A percentile compares a stretch with the other conserved stretches of the same genome.
Conservation (phyloP, 2,888 invertebrate genomes). For the Cataglyphis rosenhaueri region DNA sequence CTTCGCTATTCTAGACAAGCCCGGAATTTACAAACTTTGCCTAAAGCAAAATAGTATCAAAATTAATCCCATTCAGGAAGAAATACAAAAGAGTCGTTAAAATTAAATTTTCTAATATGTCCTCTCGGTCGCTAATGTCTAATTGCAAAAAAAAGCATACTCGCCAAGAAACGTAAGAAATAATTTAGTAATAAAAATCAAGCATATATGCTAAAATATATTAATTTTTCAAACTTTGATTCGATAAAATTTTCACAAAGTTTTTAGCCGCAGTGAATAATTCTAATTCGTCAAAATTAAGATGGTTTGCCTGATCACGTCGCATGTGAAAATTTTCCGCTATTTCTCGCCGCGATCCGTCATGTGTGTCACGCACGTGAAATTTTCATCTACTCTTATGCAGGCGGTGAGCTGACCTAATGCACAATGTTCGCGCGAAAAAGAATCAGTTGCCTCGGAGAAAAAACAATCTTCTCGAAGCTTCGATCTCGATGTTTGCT, state of each 20-base stretch:
- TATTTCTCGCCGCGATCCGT: constrained; percentile 26
- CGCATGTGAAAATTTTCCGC: constrained; percentile 20
- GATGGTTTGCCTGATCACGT: constrained; percentile 20
- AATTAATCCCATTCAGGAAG: not conserved
- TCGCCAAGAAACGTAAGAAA: not conserved
- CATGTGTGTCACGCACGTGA: constrained; percentile 46
- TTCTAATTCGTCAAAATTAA: not conserved
- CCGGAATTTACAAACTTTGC: not conserved
- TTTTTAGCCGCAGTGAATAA: constrained; percentile 6
- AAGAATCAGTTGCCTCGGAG: constrained; percentile 60
- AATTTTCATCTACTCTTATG: constrained; percentile 58
- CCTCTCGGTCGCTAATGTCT: not conserved
- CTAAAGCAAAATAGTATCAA: not conserved
- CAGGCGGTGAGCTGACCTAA: constrained; percentile 56
- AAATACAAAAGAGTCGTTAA: not conserved
- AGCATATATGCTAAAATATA: not conserved
- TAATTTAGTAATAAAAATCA: not conserved
- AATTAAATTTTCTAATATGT: not conserved
- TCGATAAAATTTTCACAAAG: not conserved
- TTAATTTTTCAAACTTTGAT: not conserved
- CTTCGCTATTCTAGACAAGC: not conserved
- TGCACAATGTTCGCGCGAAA: constrained; percentile 60
- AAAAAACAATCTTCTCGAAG: constrained; percentile 55
- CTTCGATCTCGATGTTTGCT: constrained; percentile 28
- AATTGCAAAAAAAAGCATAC: not conserved